Evolutionary conservation across 2,113 vertebrate species (phyloP).

Genomic region (Gadus macrocephalus): DNA sequence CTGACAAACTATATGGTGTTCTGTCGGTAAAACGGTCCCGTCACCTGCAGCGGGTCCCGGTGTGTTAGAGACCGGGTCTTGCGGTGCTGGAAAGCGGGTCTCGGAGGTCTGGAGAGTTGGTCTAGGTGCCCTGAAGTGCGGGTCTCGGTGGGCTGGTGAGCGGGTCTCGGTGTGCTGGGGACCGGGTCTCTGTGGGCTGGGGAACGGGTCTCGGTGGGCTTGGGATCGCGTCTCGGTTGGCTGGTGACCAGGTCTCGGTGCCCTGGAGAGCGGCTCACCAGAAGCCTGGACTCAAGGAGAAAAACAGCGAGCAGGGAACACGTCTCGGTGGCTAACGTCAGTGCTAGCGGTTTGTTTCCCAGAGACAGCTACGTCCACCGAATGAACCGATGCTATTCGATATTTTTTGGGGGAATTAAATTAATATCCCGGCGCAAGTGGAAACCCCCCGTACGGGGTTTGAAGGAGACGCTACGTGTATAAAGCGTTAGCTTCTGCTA

Average conservation of each 20-base stretch:
- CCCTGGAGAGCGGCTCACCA: slow-evolving; percentile 51
- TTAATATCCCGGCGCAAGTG: too few species aligned
- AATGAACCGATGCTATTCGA: not conserved
- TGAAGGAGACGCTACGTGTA: slow-evolving; percentile 41
- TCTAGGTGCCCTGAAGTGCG: too few species aligned
- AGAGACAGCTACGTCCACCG: slow-evolving; percentile 12
- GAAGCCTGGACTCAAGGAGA: slow-evolving; percentile 54
- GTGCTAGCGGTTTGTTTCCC: slow-evolving; percentile 9
- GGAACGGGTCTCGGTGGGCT: too few species aligned
- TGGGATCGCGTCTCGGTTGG: too few species aligned
- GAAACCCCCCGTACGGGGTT: not conserved
- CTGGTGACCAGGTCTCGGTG: too few species aligned
- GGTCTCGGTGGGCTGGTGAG: too few species aligned
- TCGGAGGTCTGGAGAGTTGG: too few species aligned
- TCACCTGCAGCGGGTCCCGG: slow-evolving; percentile 37
- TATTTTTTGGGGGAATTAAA: too few species aligned
- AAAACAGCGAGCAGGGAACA: slow-evolving; percentile 63
- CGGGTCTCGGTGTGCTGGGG: too few species aligned
- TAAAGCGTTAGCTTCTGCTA: slow-evolving; percentile 51
- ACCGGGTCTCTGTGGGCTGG: too few species aligned
- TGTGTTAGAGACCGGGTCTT: slow-evolving; percentile 8
- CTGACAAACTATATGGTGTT: slow-evolving; percentile 54
- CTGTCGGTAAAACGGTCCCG: slow-evolving; percentile 17
- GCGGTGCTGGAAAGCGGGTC: too few species aligned
- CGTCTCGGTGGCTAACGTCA: slow-evolving; percentile 48